phyloP scores from a whole-genome alignment of 2,797 vertebrate genomes.

The Lerista edwardsae region DNA sequence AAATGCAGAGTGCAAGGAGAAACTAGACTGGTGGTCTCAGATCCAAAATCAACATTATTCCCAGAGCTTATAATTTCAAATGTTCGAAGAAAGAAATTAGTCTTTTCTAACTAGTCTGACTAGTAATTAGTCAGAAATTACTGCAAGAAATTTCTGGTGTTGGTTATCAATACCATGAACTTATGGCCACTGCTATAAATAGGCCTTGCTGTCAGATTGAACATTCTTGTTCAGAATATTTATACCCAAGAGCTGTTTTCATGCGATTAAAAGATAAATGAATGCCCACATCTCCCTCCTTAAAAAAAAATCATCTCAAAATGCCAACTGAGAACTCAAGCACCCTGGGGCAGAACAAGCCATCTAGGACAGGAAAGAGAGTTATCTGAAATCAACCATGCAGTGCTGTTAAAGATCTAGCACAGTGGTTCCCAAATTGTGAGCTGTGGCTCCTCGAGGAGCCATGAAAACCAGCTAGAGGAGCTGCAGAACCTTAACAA shows the following conservation, averaged over 20 bases:
- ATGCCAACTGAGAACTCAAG: not conserved
- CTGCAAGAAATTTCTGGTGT: not conserved
- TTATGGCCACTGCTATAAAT: not conserved
- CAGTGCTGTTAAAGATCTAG: not conserved
- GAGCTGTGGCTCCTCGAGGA: no score
- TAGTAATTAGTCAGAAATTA: no score
- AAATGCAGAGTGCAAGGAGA: not conserved
- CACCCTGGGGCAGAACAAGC: not conserved
- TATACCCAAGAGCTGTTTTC: slow-evolving; percentile 11
- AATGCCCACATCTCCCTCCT: not conserved
- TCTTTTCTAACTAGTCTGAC: no score
- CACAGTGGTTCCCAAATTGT: no score
- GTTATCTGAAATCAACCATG: not conserved
- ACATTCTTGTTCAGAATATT: not conserved
- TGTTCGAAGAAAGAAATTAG: not conserved
- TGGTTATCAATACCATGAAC: not conserved
- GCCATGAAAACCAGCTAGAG: no score
- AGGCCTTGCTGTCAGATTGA: slow-evolving; percentile 16
- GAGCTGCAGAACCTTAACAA: no score
- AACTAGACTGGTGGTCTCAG: no score
- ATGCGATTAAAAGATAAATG: slow-evolving; percentile 11
- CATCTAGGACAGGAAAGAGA: not conserved
- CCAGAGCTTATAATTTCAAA: not conserved
- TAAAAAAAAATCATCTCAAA: not conserved
- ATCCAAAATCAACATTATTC: not conserved